These are phyloP conservation scores for Bombyx mandarina DNA, from an alignment of 1,140 invertebrate species.

Conservation along the genomic window DNA sequence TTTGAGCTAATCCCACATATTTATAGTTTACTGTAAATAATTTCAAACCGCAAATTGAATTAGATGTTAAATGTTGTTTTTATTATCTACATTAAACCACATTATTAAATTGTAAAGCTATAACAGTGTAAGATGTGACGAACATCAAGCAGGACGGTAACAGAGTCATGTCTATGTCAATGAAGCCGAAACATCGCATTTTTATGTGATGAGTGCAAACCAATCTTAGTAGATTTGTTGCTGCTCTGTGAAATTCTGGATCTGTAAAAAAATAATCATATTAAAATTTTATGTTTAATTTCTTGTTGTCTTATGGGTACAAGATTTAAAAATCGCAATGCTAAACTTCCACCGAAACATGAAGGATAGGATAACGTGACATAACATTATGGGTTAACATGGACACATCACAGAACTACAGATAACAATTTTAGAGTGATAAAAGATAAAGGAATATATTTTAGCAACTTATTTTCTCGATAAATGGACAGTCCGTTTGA, in stretches of 20 bases:
- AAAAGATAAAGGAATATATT: too few relatives aligned
- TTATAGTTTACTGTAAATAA: too few relatives aligned
- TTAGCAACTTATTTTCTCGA: too few relatives aligned
- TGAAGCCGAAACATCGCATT: constrained; percentile 22
- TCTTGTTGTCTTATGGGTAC: not conserved
- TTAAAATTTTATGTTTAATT: constrained; percentile 1
- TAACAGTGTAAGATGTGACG: constrained; percentile 33
- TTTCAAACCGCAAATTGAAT: too few relatives aligned
- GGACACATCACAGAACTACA: too few relatives aligned
- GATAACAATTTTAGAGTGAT: too few relatives aligned
- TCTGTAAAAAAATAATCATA: constrained; percentile 20
- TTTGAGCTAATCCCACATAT: too few relatives aligned
- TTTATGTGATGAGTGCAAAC: constrained; percentile 19
- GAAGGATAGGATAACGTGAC: too few relatives aligned
- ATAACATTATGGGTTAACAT: too few relatives aligned
- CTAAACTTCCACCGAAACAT: too few relatives aligned
- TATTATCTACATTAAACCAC: constrained; percentile 9
- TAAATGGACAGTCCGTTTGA: too few relatives aligned
- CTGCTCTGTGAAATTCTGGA: constrained; percentile 15
- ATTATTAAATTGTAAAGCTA: constrained; percentile 40
- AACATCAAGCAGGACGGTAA: constrained; percentile 29
- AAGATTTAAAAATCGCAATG: too few relatives aligned
- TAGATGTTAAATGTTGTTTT: not conserved
- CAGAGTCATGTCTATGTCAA: constrained; percentile 29
- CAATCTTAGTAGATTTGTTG: constrained; percentile 23